Percentiles rank a stretch among this genome's conserved stretches.
Evolutionary conservation across 2,888 invertebrate genomes (phyloP).

Genomic region (Nephrotoma guestfalica): DNA sequence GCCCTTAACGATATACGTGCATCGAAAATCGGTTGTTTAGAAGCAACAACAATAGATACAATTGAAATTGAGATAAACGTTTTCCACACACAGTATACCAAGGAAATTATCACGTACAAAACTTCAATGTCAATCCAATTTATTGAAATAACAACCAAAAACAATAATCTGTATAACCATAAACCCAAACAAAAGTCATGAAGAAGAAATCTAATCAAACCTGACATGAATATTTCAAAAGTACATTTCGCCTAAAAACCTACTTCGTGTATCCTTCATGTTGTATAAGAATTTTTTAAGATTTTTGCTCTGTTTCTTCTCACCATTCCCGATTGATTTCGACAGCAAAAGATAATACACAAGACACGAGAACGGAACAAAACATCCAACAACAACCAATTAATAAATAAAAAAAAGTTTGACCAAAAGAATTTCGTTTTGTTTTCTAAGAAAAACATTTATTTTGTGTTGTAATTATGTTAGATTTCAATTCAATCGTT

Average conservation of each 20-base stretch:
- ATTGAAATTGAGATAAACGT: no score
- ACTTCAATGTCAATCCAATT: background rate
- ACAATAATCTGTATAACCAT: background rate
- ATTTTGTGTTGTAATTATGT: no score
- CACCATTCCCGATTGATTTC: background rate
- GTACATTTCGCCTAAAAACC: background rate
- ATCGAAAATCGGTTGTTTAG: no score
- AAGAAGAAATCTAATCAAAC: background rate
- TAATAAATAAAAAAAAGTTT: background rate
- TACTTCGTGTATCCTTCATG: no score
- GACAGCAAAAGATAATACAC: background rate
- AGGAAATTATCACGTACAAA: background rate
- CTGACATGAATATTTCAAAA: background rate
- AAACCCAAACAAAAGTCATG: no score
- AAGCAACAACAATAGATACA: no score
- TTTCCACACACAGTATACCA: background rate
- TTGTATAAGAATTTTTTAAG: background rate
- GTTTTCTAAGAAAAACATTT: background rate
- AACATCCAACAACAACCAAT: background rate
- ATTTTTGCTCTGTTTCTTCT: background rate
- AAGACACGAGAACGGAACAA: background rate
- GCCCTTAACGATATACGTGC: no score
- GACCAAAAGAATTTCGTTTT: background rate
- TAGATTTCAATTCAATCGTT: no score
- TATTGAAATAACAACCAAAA: background rate